Base-by-base conservation (phyloP, 1,140 invertebrate genomes). In the Dysdera silvatica region DNA sequence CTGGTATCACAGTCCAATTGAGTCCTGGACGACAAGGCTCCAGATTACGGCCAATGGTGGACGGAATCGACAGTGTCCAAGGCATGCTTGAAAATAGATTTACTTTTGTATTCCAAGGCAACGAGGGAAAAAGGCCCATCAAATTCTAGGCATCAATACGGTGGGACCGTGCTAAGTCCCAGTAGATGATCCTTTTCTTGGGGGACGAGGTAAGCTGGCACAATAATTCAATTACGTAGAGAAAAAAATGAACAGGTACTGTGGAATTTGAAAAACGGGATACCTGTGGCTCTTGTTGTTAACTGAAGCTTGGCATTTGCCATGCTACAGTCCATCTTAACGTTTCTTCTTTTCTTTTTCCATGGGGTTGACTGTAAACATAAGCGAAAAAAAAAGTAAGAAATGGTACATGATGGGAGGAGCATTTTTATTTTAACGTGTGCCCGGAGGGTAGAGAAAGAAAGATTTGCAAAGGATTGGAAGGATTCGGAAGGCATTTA, bases 1-100 rank as follows among this genome's bases (percentile, higher is more conserved):
- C 61, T 63, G 53, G 61, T 63, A 63, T 63, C 61, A 63, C 61
- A 63, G 56, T 63, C 61, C 61, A 56, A 48, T 26, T 55, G 49
- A 37, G 61, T 63, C 52, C 61, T 56, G 61, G 61, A 63, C 18
- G 24, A 56, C 52, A 63, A 63, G 61, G 61, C 61, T 49, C 61
- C 61, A 63, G 52, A 63, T 31, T 56, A 31, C 43, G 61, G 53
- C 61, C 20, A n/a, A 23, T 26, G 18, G 23, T 18, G 32, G 43
- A 55, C 43, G 61, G 35, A 32, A 33, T 63, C 61, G 61, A 14
- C 61, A 55, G 32, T 29, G 14, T 63, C 52, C 61, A 63, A 63
- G 60, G 47, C 23, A 16, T 3, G 8, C 31, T 47, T 33, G 14
- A 24, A 49, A 26, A 29, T 23, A 43, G 24, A n/a, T n/a, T n/a